Percentiles rank a stretch among this genome's conserved stretches.
Evolutionary conservation across 2,888 invertebrate species (phyloP).

Genomic region (Mesorhabditis sp.): DNA sequence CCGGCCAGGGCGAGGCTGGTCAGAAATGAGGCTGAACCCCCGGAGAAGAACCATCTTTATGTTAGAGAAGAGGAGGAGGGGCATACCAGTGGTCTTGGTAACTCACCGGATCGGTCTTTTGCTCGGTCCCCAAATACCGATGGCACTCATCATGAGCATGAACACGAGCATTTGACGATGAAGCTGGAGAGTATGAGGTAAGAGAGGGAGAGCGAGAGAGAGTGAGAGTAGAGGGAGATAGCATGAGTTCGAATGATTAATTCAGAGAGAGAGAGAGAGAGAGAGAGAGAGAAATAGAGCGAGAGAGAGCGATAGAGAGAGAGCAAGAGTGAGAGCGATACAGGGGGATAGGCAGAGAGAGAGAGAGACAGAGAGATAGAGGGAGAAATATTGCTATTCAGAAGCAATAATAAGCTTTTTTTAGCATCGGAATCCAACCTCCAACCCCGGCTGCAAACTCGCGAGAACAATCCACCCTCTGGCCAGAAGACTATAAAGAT

Average conservation of each 20-base stretch:
- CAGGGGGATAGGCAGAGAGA: too few species aligned
- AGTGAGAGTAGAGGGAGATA: not conserved
- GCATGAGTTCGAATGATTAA: too few species aligned
- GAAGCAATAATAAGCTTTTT: slow-evolving; percentile 6
- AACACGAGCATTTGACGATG: not conserved
- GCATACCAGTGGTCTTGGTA: not conserved
- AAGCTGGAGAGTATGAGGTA: not conserved
- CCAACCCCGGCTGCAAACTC: slow-evolving; percentile 33
- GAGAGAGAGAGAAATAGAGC: too few species aligned
- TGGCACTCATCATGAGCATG: not conserved
- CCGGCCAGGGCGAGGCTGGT: slow-evolving; percentile 7
- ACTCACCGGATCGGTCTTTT: not conserved
- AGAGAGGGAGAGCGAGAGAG: slow-evolving; percentile 6
- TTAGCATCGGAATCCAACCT: slow-evolving; percentile 38
- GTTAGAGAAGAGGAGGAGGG: slow-evolving; percentile 6
- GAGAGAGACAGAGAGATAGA: too few species aligned
- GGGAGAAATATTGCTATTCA: too few species aligned
- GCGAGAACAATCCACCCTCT: slow-evolving; percentile 24
- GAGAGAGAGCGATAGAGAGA: too few species aligned
- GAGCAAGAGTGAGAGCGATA: too few species aligned
- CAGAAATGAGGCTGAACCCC: slow-evolving; percentile 8
- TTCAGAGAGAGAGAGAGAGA: too few species aligned
- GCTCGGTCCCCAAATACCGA: not conserved
- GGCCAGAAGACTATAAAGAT: not conserved
- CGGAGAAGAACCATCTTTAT: slow-evolving; percentile 8